Percentiles rank a stretch among this genome's conserved stretches.
These are phyloP conservation scores for Menidia beryllina DNA, from an alignment of 2,113 vertebrate species.

Conservation along the genomic window DNA sequence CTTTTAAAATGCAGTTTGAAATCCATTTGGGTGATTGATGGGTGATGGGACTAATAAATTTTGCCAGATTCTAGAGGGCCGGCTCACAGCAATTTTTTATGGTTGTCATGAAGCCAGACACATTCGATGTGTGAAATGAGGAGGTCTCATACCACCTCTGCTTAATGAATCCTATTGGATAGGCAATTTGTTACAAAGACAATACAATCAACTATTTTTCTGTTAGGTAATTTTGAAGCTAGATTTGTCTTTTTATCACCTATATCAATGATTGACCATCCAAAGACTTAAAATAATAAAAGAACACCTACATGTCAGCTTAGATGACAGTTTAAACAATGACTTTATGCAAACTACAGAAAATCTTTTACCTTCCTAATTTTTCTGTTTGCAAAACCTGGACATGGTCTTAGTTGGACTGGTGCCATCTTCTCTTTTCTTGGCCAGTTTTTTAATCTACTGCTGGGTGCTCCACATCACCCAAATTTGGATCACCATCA, in stretches of 20 bases:
- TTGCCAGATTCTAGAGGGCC: slow-evolving; percentile 78
- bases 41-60: slow-evolving; percentile 84
- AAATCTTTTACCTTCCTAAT: not conserved
- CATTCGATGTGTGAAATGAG: slow-evolving; percentile 75
- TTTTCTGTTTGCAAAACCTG: not conserved
- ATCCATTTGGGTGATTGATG: slow-evolving; percentile 88
- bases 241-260: slow-evolving; percentile 15
- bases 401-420: not conserved
- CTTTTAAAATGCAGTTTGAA: slow-evolving; percentile 89
- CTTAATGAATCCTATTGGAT: slow-evolving; percentile 69
- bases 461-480: slow-evolving; percentile 17
- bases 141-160: slow-evolving; percentile 74
- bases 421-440: slow-evolving; percentile 1
- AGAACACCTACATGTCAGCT: not conserved
- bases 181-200: slow-evolving; percentile 65
- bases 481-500: slow-evolving; percentile 28
- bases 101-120: slow-evolving; percentile 80
- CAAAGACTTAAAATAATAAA: not conserved
- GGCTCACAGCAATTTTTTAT: slow-evolving; percentile 79
- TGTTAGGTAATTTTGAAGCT: slow-evolving; percentile 16
- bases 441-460: not conserved
- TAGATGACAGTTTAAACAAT: not conserved
- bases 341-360: not conserved
- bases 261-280: slow-evolving; percentile 15
- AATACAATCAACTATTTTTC: slow-evolving; percentile 13